Percentiles rank a stretch among this genome's conserved stretches.
Conservation (phyloP, 2,113 vertebrate genomes). For the Lepus europaeus region DNA sequence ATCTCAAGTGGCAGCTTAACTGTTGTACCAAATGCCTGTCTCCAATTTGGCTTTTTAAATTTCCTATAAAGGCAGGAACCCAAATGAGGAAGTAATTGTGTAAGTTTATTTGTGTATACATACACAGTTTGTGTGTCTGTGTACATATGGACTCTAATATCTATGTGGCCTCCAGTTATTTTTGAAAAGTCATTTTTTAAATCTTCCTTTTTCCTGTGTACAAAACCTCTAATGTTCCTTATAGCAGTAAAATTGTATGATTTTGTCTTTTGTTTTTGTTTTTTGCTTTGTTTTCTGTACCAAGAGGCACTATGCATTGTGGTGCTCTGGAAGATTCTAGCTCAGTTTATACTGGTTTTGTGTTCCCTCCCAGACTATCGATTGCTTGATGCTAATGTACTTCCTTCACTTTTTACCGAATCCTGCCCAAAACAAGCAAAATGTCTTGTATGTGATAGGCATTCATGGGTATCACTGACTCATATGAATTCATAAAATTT, state of each 20-base stretch:
- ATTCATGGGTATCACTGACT: not conserved
- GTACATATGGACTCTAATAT: not conserved
- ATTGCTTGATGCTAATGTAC: slow-evolving; percentile 13
- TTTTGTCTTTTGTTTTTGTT: slow-evolving; percentile 6
- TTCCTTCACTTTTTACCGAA: not conserved
- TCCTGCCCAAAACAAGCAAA: slow-evolving; percentile 17
- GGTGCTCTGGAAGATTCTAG: slow-evolving; percentile 4
- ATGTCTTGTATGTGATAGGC: not conserved
- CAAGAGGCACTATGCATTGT: not conserved
- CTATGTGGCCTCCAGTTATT: slow-evolving; percentile 8
- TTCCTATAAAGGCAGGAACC: not conserved
- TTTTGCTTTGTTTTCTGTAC: not conserved
- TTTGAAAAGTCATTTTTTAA: slow-evolving; percentile 30
- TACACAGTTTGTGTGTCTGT: not conserved
- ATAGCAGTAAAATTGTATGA: not conserved
- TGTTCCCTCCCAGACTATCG: not conserved
- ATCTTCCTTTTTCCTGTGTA: slow-evolving; percentile 30
- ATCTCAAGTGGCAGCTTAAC: too few relatives aligned
- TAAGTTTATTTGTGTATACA: not conserved
- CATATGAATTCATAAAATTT: slow-evolving; percentile 40
- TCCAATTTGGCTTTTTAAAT: not conserved
- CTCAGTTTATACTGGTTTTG: slow-evolving; percentile 22
- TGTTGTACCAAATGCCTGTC: too few relatives aligned
- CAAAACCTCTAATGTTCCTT: not conserved
- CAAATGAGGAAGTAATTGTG: not conserved